Base-by-base conservation (phyloP, 2,888 invertebrate genomes). In the Eristalinus sepulchralis region DNA sequence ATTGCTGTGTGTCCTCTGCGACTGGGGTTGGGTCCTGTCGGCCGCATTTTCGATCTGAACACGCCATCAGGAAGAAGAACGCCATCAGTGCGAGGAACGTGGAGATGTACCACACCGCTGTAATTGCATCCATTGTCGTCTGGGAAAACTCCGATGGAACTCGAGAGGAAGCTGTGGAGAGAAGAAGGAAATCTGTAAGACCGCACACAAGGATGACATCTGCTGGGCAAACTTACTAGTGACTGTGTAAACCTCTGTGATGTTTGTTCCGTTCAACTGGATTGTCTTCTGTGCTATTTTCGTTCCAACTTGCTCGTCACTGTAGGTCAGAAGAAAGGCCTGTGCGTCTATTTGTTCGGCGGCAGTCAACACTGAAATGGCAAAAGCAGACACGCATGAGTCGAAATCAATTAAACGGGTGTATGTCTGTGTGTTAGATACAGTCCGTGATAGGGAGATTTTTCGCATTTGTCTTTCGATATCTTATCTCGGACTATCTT, bases 61-160 rank as follows among this genome's bases (percentile, higher is more conserved):
- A 92, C 24, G 92, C 92, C 92, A 92, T 92, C 10, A 92, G 89
- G 80, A 92, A 89, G 77, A 92, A 92, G 88, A 92, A 92, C 6
- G 92, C 92, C 34, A 92, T 91, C 62, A 92, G 80, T 1, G 92
- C 92, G 79, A 92, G 63, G 86, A 92, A 92, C 39, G 92, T 92
- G 55, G 92, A 91, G 86, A 92, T 90, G 88, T 92, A 92, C 92
- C 92, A 92, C 27, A 92, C 90, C 22, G 92, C 90, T 62, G 92
- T 92, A 36, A 92, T 91, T 11, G 92, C 90, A 86, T 92, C 92
- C 92, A 92, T 92, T 79, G 91, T 91, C 36, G 91, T 90, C 88
- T 92, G 91, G 10, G 92, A 91, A 20, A 92, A 88, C 47, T 92
- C 88, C 3, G 88, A 72, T 24, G 83, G 78, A 10, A 83, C 17